These are phyloP conservation scores for Pao palembangensis DNA, from an alignment of 2,113 vertebrate genomes.

Conservation along the genomic window DNA sequence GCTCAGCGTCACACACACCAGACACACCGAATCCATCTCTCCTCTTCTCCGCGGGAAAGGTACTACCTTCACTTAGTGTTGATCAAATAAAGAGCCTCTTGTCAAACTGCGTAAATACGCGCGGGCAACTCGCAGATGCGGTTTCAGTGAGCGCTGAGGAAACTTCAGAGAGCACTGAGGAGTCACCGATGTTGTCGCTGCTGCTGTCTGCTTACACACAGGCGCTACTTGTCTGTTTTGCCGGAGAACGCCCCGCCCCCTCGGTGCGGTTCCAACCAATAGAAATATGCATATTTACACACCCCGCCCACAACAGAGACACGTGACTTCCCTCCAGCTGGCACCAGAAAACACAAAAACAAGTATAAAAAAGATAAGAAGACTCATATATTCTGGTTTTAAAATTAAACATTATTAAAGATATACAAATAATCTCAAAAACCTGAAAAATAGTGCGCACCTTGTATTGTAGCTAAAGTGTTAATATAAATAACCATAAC, in stretches of 20 bases:
- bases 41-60: conserved; percentile 20
- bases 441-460: background rate
- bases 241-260: conserved; percentile 19
- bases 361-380: background rate
- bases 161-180: no score
- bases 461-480: background rate
- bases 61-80: background rate
- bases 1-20: conserved; percentile 62
- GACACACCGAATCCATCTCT: conserved; percentile 70
- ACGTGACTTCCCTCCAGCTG: conserved; percentile 9
- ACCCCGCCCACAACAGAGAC: conserved; percentile 6
- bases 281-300: background rate
- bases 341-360: conserved; percentile 21
- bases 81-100: background rate
- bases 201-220: conserved; percentile 15
- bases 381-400: background rate
- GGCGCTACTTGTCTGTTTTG: conserved; percentile 46
- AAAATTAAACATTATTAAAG: background rate
- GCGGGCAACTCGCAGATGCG: background rate
- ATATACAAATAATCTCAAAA: background rate
- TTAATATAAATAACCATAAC: background rate
- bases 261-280: conserved; percentile 19
- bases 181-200: background rate
- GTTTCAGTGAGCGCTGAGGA: background rate
- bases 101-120: conserved; percentile 4